A percentile compares a stretch with the other conserved stretches of the same genome.
These are phyloP conservation scores for Fringilla coelebs DNA, from an alignment of 2,797 vertebrate species.

Conservation along the genomic window DNA sequence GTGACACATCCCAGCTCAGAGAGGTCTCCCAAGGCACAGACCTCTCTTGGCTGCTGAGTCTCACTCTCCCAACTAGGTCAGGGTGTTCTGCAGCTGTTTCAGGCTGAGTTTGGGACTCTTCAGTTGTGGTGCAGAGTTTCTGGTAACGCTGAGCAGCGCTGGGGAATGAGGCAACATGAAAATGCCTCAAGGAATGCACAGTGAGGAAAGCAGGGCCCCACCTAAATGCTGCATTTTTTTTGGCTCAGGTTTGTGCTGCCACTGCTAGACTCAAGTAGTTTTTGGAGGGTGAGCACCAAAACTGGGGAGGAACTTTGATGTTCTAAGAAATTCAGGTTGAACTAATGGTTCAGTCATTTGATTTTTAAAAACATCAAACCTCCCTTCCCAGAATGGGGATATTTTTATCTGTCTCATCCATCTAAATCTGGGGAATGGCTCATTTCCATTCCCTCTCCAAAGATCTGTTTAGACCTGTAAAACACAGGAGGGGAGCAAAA, in stretches of 20 bases:
- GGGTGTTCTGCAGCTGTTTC: not conserved
- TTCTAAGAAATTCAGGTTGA: not conserved
- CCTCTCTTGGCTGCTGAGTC: not conserved
- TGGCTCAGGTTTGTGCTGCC: not conserved
- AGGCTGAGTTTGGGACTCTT: not conserved
- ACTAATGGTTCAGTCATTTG: not conserved
- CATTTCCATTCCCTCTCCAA: not conserved
- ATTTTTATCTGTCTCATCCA: not conserved
- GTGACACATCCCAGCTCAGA: not conserved
- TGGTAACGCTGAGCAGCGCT: not conserved
- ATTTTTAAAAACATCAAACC: not conserved
- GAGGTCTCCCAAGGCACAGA: not conserved
- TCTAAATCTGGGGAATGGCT: not conserved
- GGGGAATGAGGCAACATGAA: conserved; percentile 35
- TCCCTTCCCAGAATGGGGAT: not conserved
- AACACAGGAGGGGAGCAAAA: not conserved
- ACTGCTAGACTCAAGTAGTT: not conserved
- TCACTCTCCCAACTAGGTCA: not conserved
- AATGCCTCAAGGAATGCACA: not conserved
- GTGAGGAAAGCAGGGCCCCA: not conserved
- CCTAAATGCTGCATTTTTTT: not conserved
- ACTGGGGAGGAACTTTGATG: not conserved
- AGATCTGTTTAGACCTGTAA: not conserved
- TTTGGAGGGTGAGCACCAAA: not conserved
- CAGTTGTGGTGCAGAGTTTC: conserved; percentile 1